Percentiles rank a stretch among this genome's conserved stretches.
phyloP scores from a whole-genome alignment of 2,113 vertebrate species.

The Lophius piscatorius region DNA sequence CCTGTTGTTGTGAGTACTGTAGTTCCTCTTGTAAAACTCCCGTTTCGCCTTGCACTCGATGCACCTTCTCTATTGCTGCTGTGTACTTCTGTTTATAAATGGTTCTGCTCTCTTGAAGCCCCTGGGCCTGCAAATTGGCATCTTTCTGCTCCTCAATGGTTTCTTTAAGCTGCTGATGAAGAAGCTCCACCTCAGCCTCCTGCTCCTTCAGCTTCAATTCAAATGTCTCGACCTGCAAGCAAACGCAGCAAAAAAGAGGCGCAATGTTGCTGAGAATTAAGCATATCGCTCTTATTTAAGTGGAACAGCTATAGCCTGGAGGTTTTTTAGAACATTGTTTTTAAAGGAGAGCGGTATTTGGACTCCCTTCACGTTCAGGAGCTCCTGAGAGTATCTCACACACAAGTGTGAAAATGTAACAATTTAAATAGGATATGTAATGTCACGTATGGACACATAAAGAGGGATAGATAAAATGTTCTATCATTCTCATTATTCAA shows the following conservation, averaged over 20 bases:
- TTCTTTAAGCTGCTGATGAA: constrained; percentile 50
- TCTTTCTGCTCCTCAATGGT: constrained; percentile 54
- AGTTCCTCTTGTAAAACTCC: constrained; percentile 64
- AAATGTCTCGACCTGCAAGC: constrained; percentile 51
- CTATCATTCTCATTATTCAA: background rate
- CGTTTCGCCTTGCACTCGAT: constrained; percentile 56
- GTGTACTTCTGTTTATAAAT: constrained; percentile 75
- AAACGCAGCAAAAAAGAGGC: constrained; percentile 9
- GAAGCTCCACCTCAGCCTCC: constrained; percentile 33
- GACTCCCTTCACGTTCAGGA: background rate
- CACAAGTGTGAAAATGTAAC: background rate
- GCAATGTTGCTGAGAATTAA: background rate
- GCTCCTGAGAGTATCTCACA: background rate
- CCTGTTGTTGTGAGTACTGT: constrained; percentile 65
- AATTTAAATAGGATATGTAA: too few species aligned
- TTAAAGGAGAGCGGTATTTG: background rate
- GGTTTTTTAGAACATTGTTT: background rate
- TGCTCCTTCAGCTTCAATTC: constrained; percentile 60
- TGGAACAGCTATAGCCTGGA: background rate
- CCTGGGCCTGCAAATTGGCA: constrained; percentile 35
- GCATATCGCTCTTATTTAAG: background rate
- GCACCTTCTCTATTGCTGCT: constrained; percentile 55
- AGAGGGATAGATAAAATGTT: too few species aligned
- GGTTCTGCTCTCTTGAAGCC: constrained; percentile 38
- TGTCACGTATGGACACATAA: too few species aligned